Evolutionary conservation across 2,888 invertebrate genomes (phyloP), one percentile per base, ranked within the genome.

Genomic region (Hofmannophila pseudospretella): DNA sequence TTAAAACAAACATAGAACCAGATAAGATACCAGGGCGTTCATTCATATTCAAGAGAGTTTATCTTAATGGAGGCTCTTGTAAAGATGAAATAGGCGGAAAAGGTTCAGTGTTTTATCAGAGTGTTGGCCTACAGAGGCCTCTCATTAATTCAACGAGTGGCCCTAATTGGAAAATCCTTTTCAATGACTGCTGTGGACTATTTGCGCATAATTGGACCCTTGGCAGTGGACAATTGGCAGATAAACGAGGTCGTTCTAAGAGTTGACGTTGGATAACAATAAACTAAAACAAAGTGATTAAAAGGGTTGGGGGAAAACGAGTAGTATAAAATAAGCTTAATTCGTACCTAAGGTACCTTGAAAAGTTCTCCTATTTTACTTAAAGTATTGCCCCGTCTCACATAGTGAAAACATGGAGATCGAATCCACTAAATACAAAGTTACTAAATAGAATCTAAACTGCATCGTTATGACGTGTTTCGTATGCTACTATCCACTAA

Each of bases 91-190:
- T 60, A n/a, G 54, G 51, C 49, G 53, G 58, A 51, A 59, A 55
- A 66, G 59, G 60, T 57, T 61, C 35, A 55, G 62, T 63, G 62
- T 69, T 72, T 67, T 67, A 68, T 67, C 63, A 65, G 56, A 55
- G 59, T 53, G n/a, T 55, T 47, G 58, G 58, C 49, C 55, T 59
- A 58, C 54, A 55, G 48, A 59, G 59, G 50, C 55, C 60, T 53
- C 56, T 51, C 64, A 74, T 78, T 77, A 73, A 76, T 76, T 75
- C 70, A 66, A 73, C 53, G 67, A 64, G 64, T 56, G 53, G 44
- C 56, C 59, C 56, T 74, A 75, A 76, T 76, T 71, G 68, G 66
- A 62, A 74, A 74, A 75, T 71, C 74, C 70, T 66, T 71, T 73
- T 67, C 67, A 61, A 73, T 61, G 60, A 66, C 58, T 55, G 60